Percentiles rank a stretch among this genome's conserved stretches.
phyloP scores from a whole-genome alignment of 2,113 vertebrate species.

The Polyodon spathula region DNA sequence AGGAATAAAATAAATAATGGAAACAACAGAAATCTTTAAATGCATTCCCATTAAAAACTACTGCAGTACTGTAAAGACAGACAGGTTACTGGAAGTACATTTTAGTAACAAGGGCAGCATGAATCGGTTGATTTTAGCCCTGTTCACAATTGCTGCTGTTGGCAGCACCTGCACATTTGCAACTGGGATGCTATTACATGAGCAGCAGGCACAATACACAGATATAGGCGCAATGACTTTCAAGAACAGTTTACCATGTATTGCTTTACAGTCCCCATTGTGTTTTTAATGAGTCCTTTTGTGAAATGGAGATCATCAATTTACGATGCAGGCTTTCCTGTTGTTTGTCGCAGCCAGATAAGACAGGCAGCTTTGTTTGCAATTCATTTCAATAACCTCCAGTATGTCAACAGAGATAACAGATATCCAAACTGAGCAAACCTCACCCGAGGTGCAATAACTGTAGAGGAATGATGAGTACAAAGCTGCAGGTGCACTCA shows the following conservation, averaged over 20 bases:
- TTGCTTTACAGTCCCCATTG: conserved; percentile 25
- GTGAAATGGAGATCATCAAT: conserved; percentile 27
- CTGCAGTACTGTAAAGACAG: too few relatives aligned
- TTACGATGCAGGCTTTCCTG: conserved; percentile 32
- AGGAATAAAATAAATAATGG: too few relatives aligned
- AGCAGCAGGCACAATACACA: background rate
- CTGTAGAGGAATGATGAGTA: background rate
- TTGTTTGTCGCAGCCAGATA: conserved; percentile 25
- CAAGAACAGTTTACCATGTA: conserved; percentile 16
- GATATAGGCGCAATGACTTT: conserved; percentile 14
- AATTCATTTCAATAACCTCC: background rate
- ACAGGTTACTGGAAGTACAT: too few relatives aligned
- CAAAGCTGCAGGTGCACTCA: too few relatives aligned
- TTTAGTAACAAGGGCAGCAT: too few relatives aligned
- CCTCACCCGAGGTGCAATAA: background rate
- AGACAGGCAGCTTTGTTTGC: conserved; percentile 15
- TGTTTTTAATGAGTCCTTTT: conserved; percentile 32
- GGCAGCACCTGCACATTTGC: too few relatives aligned
- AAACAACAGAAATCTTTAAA: too few relatives aligned
- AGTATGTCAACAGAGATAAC: background rate
- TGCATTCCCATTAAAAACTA: too few relatives aligned
- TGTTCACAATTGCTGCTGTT: too few relatives aligned
- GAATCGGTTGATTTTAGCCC: too few relatives aligned
- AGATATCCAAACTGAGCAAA: background rate
- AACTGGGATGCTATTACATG: background rate